Evolutionary conservation across 2,113 vertebrate genomes (phyloP), one percentile per base, ranked within the genome.

Genomic region (Nematolebias whitei): DNA sequence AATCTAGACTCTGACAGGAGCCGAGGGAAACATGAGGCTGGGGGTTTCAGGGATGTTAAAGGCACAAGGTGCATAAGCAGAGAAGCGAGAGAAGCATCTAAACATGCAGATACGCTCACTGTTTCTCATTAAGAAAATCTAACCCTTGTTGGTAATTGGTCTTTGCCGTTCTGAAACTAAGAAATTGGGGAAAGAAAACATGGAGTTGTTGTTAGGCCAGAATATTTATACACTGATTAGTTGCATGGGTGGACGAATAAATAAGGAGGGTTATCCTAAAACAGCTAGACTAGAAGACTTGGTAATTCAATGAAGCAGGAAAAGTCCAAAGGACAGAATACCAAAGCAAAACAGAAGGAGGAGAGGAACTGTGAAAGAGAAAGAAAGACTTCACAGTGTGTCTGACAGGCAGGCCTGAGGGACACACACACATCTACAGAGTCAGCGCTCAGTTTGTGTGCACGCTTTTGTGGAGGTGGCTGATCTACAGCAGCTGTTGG

Each of bases 1-100:
- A 93, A 93, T 93, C 92, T 92, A 76, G 70, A 83, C 60, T 50
- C 85, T 93, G 92, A 91, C 90, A 89, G 89, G 75, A 85, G 74
- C 71, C 63, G 22, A 62, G 71, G 71, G 79, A 83, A 45, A 38
- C 65, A 58, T 76, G 62, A 74, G 71, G 61, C 61, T 57, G 49
- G 74, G 62, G 64, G 52, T 55, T 26, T 67, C 71, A 45, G 71
- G 35, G 49, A 48, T 54, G 71, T 49, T 68, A 43, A 53, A 62
- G 71, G 80, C 57, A 68, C 60, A 55, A 55, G 72, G 50, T 66
- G 64, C 61, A 63, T 43, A 57, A 48, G 52, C 63, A 50, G 71
- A 73, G 38, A 63, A 47, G 56, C 49, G 43, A 43, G 74, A 55
- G 39, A 55, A 74, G 58, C 69, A 78, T 75, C 22, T 56, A 19